phyloP scores from a whole-genome alignment of 2,888 invertebrate species.

The Ditylenchus weischeri region DNA sequence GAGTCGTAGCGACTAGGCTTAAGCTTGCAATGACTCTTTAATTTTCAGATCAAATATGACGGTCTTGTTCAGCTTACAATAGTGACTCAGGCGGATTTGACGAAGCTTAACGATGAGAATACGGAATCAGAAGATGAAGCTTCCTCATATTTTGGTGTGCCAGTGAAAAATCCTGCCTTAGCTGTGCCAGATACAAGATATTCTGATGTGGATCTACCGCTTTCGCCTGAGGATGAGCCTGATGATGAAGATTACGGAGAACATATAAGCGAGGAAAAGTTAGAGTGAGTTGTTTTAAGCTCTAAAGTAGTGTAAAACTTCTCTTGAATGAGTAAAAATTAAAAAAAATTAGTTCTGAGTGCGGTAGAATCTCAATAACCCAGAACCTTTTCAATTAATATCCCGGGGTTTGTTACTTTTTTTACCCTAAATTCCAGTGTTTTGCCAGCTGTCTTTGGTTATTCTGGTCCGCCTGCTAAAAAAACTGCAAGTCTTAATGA shows the following conservation, averaged over 20 bases:
- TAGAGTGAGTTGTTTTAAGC: neutral
- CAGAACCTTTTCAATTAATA: too few relatives aligned
- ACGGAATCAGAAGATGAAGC: constrained; percentile 1
- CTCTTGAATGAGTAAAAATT: too few relatives aligned
- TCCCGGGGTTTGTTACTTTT: neutral
- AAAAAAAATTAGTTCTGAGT: too few relatives aligned
- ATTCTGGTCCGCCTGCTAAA: neutral
- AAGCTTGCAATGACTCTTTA: neutral
- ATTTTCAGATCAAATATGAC: constrained; percentile 45
- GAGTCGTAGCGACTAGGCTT: neutral
- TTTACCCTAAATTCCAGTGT: neutral
- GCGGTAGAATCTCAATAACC: too few relatives aligned
- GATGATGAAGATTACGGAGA: constrained; percentile 76
- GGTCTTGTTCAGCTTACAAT: constrained; percentile 77
- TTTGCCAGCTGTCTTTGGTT: too few relatives aligned
- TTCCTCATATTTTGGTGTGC: constrained; percentile 7
- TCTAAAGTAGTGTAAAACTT: too few relatives aligned
- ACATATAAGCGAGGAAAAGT: constrained; percentile 78
- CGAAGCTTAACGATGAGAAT: constrained; percentile 63
- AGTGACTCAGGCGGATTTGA: constrained; percentile 81
- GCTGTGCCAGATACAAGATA: constrained; percentile 14
- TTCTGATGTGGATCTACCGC: constrained; percentile 45
- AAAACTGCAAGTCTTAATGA: too few relatives aligned
- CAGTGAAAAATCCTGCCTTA: neutral
- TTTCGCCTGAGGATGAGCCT: constrained; percentile 61